Evolutionary conservation across 1,140 invertebrate genomes (phyloP), one percentile per base, ranked within the genome.

Genomic region (Lepidurus packardi): DNA sequence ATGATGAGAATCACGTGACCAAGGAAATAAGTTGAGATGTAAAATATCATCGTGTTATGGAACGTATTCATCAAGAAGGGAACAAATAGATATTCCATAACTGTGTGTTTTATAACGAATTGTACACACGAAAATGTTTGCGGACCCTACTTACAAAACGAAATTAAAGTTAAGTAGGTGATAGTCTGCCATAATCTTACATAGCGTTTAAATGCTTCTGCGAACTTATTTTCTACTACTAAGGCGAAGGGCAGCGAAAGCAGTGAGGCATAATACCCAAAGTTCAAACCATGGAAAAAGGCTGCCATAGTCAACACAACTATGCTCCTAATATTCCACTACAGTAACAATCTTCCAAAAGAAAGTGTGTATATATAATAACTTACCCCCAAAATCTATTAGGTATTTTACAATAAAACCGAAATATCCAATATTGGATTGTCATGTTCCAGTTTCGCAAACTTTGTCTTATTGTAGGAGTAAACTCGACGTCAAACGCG

Each of bases 371-470:
- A 13, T 25, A 5, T 9, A 25, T 8, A 24, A 8, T 7, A 8
- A 82, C 78, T 85, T 83, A 90, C 89, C 89, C 89, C 10, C 90
- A 86, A 65, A 85, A 82, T 84, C 92, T 93, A 21, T 87, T 85
- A 2, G 94, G 92, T 81, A 95, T 91, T 81, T 93, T 86, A 81
- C 92, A 94, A 83, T 97, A 97, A 1, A 98, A 89, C 83, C 92
- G 92, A 45, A 90, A 95, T 81, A 98, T 88, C 96, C 96, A 98
- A 84, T 94, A 98, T 83, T 98, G 97, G 3, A 98, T 91, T 44
- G 93, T 94, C 81, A 92, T 94, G 84, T 98, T 98, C 97, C 97
- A 98, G 16, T 91, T 89, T 83, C 93, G 92, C 89, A 98, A 94
- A 4, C 92, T 93, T 75, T 91, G 90, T 73, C 93, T 87, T 11